Base-by-base conservation (phyloP, 2,113 vertebrate species). In the Tichodroma muraria region DNA sequence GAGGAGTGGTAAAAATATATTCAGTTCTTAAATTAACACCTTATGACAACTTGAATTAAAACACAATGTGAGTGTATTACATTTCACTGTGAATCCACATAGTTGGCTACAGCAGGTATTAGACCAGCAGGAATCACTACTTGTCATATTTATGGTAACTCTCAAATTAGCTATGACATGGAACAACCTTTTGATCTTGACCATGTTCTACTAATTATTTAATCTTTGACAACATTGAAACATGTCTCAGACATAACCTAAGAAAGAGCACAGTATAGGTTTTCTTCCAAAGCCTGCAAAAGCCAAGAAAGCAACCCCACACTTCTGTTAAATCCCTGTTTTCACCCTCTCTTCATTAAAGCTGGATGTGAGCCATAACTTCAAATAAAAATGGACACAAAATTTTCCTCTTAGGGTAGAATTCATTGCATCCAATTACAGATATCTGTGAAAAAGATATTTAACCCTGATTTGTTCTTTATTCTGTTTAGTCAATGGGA, bases 181-280 rank as follows among this genome's bases (percentile, higher is more conserved):
- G 79, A 84, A 68, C 57, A 88, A 78, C 66, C 83, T 96, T 98
- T 98, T 98, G 97, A 98, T 98, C 96, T 95, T 97, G 89, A 95
- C 92, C 89, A 70, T 89, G 88, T 97, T 97, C 94, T 97, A 83
- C 95, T 97, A 97, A 97, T 98, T 97, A 96, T 97, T 98, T 97
- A 96, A 97, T 97, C 92, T 96, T 50, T 95, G 93, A 97, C 94
- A 97, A 96, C 87, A 89, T 54, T 83, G 94, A 95, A 97, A 91
- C 78, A 83, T 73, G 80, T 95, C 96, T 97, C 40, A 33, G 89
- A 88, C 71, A 95, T 93, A 93, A 90, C 80, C 40, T 75, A 87
- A 91, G 52, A 87, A 92, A 89, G 56, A 81, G 77, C 82, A 82
- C 57, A 80, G 72, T 35, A 3, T n/a, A 81, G 42, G 37, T 95